Percentiles rank a stretch among this genome's conserved stretches.
phyloP scores from a whole-genome alignment of 2,797 vertebrate genomes.

The Syngnathus acus region DNA sequence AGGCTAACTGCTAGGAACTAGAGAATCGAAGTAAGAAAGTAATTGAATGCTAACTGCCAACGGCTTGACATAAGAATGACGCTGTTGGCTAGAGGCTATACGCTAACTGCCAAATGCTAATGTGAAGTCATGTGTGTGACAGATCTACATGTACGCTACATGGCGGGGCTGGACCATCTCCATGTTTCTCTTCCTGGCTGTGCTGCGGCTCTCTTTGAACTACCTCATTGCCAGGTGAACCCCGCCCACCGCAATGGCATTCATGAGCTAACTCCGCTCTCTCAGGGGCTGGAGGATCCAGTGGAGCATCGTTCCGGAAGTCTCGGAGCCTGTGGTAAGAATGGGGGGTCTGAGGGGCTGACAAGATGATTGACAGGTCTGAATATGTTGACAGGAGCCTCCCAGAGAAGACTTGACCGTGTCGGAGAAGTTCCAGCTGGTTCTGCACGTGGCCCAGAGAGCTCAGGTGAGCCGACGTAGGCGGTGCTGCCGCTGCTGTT shows the following conservation, averaged over 20 bases:
- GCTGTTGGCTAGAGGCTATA: not conserved
- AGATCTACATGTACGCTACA: conserved; percentile 95
- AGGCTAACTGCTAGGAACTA: no score
- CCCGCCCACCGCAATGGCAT: not conserved
- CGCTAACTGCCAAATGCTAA: not conserved
- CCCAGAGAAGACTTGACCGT: conserved; percentile 93
- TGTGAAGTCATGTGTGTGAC: conserved; percentile 8
- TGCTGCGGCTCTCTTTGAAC: conserved; percentile 94
- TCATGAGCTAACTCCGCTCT: conserved; percentile 1
- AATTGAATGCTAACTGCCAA: not conserved
- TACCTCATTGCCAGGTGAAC: conserved; percentile 80
- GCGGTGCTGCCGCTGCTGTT: no score
- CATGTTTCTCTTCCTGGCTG: conserved; percentile 94
- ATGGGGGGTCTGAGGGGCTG: no score
- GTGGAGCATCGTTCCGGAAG: conserved; percentile 96
- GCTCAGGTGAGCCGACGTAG: conserved; percentile 73
- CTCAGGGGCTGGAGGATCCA: conserved; percentile 95
- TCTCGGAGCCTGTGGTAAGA: conserved; percentile 82
- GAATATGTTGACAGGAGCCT: conserved; percentile 70
- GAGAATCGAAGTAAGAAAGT: no score
- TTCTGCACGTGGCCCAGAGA: conserved; percentile 94
- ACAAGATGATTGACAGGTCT: not conserved
- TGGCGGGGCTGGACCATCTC: conserved; percentile 97
- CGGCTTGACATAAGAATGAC: no score
- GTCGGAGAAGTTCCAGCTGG: conserved; percentile 96